A percentile compares a stretch with the other conserved stretches of the same genome.
phyloP scores from a whole-genome alignment of 1,140 invertebrate species.

The Drosophila lacertosa region DNA sequence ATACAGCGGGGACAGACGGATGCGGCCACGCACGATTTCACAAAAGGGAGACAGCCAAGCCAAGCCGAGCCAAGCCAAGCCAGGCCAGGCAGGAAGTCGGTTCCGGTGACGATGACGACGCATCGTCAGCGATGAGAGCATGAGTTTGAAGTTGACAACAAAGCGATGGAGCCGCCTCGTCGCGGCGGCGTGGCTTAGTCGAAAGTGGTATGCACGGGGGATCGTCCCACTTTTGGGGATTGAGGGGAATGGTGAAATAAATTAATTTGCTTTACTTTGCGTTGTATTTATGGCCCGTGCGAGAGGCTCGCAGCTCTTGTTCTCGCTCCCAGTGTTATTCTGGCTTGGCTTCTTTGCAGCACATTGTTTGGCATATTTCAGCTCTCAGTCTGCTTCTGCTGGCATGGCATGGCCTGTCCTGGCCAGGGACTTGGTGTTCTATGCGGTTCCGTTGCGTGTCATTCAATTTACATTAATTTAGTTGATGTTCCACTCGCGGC shows the following conservation, averaged over 20 bases:
- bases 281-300: constrained; percentile 19
- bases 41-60: neutral
- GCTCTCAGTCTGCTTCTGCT: constrained; percentile 1
- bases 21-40: constrained; percentile 38
- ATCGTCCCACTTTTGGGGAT: neutral
- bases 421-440: constrained; percentile 40
- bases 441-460: constrained; percentile 70
- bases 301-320: neutral
- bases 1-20: constrained; percentile 7
- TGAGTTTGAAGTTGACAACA: constrained; percentile 36
- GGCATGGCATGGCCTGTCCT: neutral
- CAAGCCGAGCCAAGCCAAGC: neutral
- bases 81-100: constrained; percentile 43
- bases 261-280: constrained; percentile 60
- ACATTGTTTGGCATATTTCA: constrained; percentile 18
- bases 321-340: neutral
- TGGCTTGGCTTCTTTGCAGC: neutral
- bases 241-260: constrained; percentile 42
- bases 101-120: constrained; percentile 38
- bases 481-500: constrained; percentile 65
- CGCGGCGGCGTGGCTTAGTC: constrained; percentile 12
- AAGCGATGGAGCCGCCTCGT: constrained; percentile 27
- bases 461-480: constrained; percentile 80
- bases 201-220: neutral
- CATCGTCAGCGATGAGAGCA: constrained; percentile 19